Evolutionary conservation across 2,888 invertebrate species (phyloP).

Genomic region (Leptodirus hochenwartii): DNA sequence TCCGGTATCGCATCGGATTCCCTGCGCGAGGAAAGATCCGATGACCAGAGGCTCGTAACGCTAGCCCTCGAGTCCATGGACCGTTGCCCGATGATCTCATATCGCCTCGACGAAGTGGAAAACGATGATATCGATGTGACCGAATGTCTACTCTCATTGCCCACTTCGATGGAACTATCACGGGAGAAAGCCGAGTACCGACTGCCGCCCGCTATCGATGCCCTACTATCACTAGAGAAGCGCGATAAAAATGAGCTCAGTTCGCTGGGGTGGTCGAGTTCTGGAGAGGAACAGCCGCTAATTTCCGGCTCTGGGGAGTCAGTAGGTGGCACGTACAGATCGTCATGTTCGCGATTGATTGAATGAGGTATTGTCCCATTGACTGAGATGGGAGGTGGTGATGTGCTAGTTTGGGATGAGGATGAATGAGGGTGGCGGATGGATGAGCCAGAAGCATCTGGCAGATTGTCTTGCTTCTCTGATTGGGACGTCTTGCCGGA

Average conservation of each 20-base stretch:
- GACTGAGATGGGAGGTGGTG: conserved; percentile 27
- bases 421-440: conserved; percentile 21
- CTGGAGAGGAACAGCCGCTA: conserved; percentile 17
- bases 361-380: conserved; percentile 16
- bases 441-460: conserved; percentile 10
- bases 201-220: conserved; percentile 12
- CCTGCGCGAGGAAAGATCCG: conserved; percentile 22
- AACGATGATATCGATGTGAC: conserved; percentile 27
- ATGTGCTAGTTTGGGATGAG: conserved; percentile 32
- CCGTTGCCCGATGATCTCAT: conserved; percentile 27
- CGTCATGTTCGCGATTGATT: too few species aligned
- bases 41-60: conserved; percentile 27
- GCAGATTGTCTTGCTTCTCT: conserved; percentile 11
- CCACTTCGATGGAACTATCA: conserved; percentile 26
- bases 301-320: too few species aligned
- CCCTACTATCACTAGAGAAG: conserved; percentile 20
- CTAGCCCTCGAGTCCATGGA: conserved; percentile 28
- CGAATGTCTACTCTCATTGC: conserved; percentile 26
- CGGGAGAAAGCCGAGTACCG: conserved; percentile 25
- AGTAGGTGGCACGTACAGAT: too few species aligned
- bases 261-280: conserved; percentile 21
- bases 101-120: conserved; percentile 26
- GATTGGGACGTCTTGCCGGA: conserved; percentile 9
- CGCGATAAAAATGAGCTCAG: conserved; percentile 21
- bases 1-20: conserved; percentile 28